phyloP scores from a whole-genome alignment of 2,113 vertebrate species.

The Cairina moschata region DNA sequence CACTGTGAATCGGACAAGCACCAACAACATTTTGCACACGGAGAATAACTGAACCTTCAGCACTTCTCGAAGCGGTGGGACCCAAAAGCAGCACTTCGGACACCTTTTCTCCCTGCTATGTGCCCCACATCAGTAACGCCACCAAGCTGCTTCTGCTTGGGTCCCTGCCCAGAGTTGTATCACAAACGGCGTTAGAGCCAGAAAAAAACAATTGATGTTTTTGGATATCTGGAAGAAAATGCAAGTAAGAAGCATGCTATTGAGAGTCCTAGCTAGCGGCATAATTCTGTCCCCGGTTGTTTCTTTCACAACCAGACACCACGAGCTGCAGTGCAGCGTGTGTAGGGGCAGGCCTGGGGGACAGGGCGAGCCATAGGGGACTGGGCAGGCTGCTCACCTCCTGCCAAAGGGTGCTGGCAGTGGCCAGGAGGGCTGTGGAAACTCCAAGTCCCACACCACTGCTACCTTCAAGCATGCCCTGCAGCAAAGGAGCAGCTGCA shows the following conservation, averaged over 20 bases:
- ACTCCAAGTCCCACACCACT: neutral
- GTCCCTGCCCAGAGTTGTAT: neutral
- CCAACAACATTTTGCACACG: neutral
- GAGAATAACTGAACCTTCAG: neutral
- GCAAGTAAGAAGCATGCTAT: neutral
- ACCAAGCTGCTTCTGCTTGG: neutral
- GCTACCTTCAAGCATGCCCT: neutral
- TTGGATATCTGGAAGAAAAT: neutral
- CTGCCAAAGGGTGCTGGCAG: neutral
- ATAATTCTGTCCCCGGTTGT: neutral
- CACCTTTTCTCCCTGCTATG: neutral
- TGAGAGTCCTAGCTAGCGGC: neutral
- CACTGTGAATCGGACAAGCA: neutral
- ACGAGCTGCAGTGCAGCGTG: neutral
- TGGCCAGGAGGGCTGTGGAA: neutral
- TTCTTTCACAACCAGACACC: neutral
- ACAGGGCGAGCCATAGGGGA: too few species aligned
- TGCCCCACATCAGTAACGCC: fast-evolving
- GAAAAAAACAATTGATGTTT: neutral
- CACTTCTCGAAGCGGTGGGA: neutral
- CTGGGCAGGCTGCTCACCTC: neutral
- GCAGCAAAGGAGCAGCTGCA: neutral
- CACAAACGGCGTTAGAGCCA: fast-evolving
- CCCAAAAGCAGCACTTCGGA: fast-evolving
- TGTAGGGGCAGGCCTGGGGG: neutral